Conservation (phyloP, 1,140 invertebrate species). For the Mycetomoellerius zeteki region DNA sequence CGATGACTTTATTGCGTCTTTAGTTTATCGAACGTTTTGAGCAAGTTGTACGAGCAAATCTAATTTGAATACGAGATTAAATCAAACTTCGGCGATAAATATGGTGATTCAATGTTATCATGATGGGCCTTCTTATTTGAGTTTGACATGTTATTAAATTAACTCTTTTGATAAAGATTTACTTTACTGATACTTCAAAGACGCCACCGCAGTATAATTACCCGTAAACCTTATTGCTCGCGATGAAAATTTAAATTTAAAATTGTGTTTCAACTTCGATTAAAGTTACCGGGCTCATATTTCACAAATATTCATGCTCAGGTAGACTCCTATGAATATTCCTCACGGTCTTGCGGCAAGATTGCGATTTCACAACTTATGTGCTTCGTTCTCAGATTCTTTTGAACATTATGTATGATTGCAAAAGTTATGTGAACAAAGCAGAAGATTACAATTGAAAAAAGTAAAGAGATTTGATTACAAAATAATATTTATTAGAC, state of each 20-base stretch:
- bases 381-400: background rate
- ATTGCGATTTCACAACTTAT: conserved; percentile 26
- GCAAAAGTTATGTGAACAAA: background rate
- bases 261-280: conserved; percentile 56
- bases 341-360: conserved; percentile 39
- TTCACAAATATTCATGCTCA: conserved; percentile 54
- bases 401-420: conserved; percentile 15
- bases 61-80: conserved; percentile 56
- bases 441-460: background rate
- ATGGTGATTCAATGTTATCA: conserved; percentile 47
- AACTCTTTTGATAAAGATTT: conserved; percentile 57
- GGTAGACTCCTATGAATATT: conserved; percentile 57
- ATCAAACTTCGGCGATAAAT: conserved; percentile 53
- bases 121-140: conserved; percentile 13
- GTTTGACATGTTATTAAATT: conserved; percentile 58
- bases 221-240: conserved; percentile 27
- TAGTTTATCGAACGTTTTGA: conserved; percentile 23
- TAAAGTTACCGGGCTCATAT: conserved; percentile 58
- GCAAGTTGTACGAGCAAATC: conserved; percentile 34
- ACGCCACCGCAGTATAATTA: conserved; percentile 46
- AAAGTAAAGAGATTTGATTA: background rate
- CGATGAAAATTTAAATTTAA: conserved; percentile 60
- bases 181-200: conserved; percentile 44
- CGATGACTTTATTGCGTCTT: conserved; percentile 36
- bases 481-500: conserved; percentile 1